Evolutionary conservation across 2,113 vertebrate species (phyloP), one percentile per base, ranked within the genome.

Genomic region (Mellivora capensis): DNA sequence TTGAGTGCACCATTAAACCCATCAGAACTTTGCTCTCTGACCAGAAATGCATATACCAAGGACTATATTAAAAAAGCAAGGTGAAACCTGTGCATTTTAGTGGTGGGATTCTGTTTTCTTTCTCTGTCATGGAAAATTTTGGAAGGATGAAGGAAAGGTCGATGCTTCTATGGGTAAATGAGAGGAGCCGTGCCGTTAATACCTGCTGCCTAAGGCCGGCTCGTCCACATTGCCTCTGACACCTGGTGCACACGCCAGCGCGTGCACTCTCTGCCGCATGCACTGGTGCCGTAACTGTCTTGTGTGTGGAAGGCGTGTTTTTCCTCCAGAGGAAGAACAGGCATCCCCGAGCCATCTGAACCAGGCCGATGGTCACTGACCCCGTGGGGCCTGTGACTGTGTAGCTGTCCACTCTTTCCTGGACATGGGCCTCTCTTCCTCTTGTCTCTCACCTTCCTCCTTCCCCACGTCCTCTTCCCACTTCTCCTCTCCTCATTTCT

Each of bases 11-110:
- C 99, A 99, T 99, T 99, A 99, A 98, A 99, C 98, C 98, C 98
- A 99, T 99, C 99, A 99, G 98, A 99, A 99, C 98, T 98, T 98
- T 99, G 98, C 98, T 99, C 98, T 98, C 98, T 99, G 99, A 99
- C 99, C 99, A 98, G 98, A 99, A 98, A 99, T 99, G 98, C 98
- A 98, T 99, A 98, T 98, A 98, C 7, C 87, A 98, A 98, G 98
- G 97, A 59, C 98, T 98, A 86, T 98, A 98, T 99, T 98, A 96
- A 98, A 98, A 98, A 97, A 98, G 97, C 97, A 97, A 98, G 98
- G 98, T 98, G 98, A 98, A 98, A 98, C 98, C 98, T 93, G 81
- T 97, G 96, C 89, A 20, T 98, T 99, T 98, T 96, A 98, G 97
- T 80, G 97, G 96, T 81, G 76, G 10, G 84, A 18, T 97, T 98